A percentile compares a stretch with the other conserved stretches of the same genome.
phyloP scores from a whole-genome alignment of 2,113 vertebrate genomes.

The Glareola pratincola region DNA sequence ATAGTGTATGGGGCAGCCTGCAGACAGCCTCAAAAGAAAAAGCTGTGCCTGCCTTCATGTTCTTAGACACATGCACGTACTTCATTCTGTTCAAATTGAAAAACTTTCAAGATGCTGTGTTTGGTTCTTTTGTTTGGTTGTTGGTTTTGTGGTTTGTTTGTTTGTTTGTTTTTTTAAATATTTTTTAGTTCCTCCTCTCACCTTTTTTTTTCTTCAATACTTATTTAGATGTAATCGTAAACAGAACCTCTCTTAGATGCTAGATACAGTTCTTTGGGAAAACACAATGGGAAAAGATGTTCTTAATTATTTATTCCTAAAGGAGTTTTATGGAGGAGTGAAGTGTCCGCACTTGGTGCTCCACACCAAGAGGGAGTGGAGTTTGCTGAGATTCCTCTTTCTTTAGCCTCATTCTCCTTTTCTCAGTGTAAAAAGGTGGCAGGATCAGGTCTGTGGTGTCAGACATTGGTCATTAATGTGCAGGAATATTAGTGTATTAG shows the following conservation, averaged over 20 bases:
- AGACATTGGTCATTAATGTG: not conserved
- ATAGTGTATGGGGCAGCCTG: not conserved
- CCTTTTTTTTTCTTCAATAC: not conserved
- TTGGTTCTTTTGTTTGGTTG: not conserved
- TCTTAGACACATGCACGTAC: fast-evolving
- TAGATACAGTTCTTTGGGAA: not conserved
- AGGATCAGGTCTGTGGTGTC: not conserved
- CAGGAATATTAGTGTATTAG: not conserved
- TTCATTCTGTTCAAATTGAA: not conserved
- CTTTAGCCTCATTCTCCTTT: not conserved
- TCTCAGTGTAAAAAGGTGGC: not conserved
- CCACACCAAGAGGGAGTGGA: not conserved
- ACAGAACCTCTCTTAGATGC: not conserved
- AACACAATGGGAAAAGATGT: not conserved
- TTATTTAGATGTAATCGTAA: not conserved
- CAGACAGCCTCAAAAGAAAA: not conserved
- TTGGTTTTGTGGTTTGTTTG: not conserved
- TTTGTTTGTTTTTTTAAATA: not conserved
- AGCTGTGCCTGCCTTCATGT: fast-evolving
- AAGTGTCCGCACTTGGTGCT: not conserved
- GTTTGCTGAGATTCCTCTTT: not conserved
- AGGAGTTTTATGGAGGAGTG: not conserved
- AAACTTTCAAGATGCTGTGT: not conserved
- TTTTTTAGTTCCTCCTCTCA: not conserved
- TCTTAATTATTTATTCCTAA: not conserved